Percentiles rank a stretch among this genome's conserved stretches.
These are phyloP conservation scores for Miichthys miiuy DNA, from an alignment of 2,797 vertebrate genomes.

Conservation along the genomic window DNA sequence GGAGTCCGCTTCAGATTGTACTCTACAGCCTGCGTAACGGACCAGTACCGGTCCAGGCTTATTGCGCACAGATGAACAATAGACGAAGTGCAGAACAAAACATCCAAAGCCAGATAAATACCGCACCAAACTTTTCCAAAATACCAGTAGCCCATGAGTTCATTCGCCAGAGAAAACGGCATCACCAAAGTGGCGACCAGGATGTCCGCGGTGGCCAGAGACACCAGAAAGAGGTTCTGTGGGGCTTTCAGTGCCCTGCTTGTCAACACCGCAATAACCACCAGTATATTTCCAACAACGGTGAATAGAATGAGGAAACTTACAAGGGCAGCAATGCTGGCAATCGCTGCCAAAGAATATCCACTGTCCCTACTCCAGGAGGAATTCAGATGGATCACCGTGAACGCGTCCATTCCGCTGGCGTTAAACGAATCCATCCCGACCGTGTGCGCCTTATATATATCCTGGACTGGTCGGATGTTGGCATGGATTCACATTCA, in stretches of 20 bases:
- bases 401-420: conserved; percentile 79
- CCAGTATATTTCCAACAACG: conserved; percentile 92
- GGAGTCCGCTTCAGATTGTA: conserved; percentile 94
- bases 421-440: conserved; percentile 79
- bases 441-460: conserved; percentile 13
- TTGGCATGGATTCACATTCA: conserved; percentile 44
- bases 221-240: conserved; percentile 96
- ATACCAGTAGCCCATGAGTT: conserved; percentile 96
- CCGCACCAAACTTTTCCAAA: conserved; percentile 96
- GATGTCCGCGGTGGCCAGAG: conserved; percentile 94
- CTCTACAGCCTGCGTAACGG: conserved; percentile 93
- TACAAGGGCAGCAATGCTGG: conserved; percentile 88
- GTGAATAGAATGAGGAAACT: conserved; percentile 93
- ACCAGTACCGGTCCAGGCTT: conserved; percentile 96
- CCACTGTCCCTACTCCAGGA: conserved; percentile 77
- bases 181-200: conserved; percentile 95
- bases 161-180: conserved; percentile 95
- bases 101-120: conserved; percentile 94
- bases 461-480: conserved; percentile 23
- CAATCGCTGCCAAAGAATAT: conserved; percentile 89
- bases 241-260: conserved; percentile 92
- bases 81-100: conserved; percentile 94
- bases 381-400: conserved; percentile 76
- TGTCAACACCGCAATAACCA: conserved; percentile 92
- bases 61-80: conserved; percentile 96